Evolutionary conservation across 2,888 invertebrate genomes (phyloP).

Genomic region (Aradus depressus): DNA sequence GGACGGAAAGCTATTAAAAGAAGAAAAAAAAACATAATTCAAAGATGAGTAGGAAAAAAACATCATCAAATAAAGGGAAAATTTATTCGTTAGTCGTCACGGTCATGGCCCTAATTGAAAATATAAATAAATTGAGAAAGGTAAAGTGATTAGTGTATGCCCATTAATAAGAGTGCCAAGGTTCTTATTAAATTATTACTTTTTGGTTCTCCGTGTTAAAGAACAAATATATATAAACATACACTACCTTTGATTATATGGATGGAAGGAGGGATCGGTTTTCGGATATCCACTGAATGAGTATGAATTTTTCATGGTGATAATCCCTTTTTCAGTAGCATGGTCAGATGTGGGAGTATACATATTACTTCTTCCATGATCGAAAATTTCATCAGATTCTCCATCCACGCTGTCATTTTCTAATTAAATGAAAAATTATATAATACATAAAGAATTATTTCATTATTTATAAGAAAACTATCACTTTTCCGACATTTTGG

Average conservation of each 20-base stretch:
- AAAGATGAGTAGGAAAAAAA: no score
- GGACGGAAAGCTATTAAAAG: not conserved
- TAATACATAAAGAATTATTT: not conserved
- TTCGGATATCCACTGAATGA: conserved; percentile 19
- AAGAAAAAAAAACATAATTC: no score
- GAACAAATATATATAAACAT: no score
- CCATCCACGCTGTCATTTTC: conserved; percentile 20
- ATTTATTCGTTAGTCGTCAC: no score
- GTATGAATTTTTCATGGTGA: conserved; percentile 14
- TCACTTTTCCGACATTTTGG: no score
- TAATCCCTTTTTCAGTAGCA: not conserved
- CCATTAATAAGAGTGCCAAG: no score
- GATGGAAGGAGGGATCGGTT: conserved; percentile 16
- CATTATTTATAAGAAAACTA: not conserved
- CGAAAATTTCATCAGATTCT: conserved; percentile 7
- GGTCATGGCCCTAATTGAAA: no score
- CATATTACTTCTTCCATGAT: conserved; percentile 10
- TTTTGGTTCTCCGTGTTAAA: no score
- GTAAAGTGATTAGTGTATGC: no score
- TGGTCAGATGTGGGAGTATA: conserved; percentile 1
- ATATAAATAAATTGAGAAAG: no score
- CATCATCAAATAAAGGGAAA: no score
- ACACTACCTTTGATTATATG: conserved; percentile 20
- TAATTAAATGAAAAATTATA: conserved; percentile 16
- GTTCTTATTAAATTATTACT: no score